Conservation (phyloP, 2,113 vertebrate species). For the Rutilus rutilus region DNA sequence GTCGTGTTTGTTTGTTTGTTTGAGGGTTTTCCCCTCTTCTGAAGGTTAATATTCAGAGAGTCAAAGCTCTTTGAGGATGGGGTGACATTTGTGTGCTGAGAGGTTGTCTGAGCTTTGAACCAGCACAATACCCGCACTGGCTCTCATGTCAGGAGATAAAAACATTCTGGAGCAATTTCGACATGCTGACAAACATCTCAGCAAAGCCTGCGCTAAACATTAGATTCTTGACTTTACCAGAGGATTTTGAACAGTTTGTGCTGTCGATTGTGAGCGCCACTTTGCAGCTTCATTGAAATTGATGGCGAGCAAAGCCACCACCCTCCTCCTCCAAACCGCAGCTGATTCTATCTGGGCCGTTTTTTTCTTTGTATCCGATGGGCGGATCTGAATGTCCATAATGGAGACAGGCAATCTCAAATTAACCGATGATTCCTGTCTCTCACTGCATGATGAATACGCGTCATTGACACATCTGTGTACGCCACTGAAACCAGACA, state of each 20-base stretch:
- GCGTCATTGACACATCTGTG: not conserved
- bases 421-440: constrained; percentile 38
- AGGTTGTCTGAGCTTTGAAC: constrained; percentile 48
- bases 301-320: constrained; percentile 9
- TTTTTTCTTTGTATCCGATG: constrained; percentile 41
- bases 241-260: not conserved
- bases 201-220: not conserved
- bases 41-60: constrained; percentile 27
- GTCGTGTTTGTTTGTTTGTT: constrained; percentile 18
- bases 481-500: not conserved
- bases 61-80: constrained; percentile 40
- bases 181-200: constrained; percentile 16
- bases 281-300: constrained; percentile 32
- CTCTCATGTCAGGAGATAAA: constrained; percentile 42
- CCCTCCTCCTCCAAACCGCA: not conserved
- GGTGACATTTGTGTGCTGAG: constrained; percentile 47
- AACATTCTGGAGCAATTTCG: constrained; percentile 19
- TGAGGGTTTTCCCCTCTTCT: constrained; percentile 33
- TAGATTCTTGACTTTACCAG: not conserved
- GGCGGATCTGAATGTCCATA: constrained; percentile 40
- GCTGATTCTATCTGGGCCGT: constrained; percentile 41
- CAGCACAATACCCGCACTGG: not conserved
- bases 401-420: constrained; percentile 29
- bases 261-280: not conserved
- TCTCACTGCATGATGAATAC: constrained; percentile 26